These are phyloP conservation scores for Synanceia verrucosa DNA, from an alignment of 2,797 vertebrate species.

Conservation along the genomic window DNA sequence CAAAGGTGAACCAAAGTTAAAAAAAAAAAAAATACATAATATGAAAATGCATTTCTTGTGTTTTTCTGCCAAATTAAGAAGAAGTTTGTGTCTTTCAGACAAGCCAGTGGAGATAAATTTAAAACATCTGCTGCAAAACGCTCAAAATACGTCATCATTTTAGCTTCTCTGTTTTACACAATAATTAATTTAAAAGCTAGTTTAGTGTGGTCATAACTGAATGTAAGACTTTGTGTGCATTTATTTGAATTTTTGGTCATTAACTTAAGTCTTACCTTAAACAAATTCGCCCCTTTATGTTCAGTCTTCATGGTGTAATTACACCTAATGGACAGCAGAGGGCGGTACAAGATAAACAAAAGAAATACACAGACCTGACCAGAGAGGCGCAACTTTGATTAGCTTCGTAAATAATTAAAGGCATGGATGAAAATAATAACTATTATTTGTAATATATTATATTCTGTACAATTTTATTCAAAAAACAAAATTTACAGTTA, in stretches of 20 bases:
- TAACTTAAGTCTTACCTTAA: background rate
- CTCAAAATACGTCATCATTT: background rate
- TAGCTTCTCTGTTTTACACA: background rate
- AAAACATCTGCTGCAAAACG: background rate
- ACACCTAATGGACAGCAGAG: background rate
- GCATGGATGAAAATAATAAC: background rate
- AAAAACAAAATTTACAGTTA: too few relatives aligned
- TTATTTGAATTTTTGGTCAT: background rate
- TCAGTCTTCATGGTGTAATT: background rate
- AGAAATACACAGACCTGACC: background rate
- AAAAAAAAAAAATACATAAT: too few relatives aligned
- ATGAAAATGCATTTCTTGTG: background rate
- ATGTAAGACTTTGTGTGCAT: background rate
- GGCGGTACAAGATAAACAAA: slow-evolving; percentile 9
- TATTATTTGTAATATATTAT: too few relatives aligned
- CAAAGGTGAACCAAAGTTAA: background rate
- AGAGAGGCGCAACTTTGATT: background rate
- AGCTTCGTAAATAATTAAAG: background rate
- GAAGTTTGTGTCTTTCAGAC: background rate
- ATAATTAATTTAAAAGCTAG: too few relatives aligned
- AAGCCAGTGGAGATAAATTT: background rate
- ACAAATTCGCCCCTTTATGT: background rate
- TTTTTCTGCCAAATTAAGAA: background rate
- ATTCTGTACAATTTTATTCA: too few relatives aligned
- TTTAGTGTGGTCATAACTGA: accelerated